Evolutionary conservation across 2,888 invertebrate genomes (phyloP), one percentile per base, ranked within the genome.

Genomic region (Patella ulyssiponensis): DNA sequence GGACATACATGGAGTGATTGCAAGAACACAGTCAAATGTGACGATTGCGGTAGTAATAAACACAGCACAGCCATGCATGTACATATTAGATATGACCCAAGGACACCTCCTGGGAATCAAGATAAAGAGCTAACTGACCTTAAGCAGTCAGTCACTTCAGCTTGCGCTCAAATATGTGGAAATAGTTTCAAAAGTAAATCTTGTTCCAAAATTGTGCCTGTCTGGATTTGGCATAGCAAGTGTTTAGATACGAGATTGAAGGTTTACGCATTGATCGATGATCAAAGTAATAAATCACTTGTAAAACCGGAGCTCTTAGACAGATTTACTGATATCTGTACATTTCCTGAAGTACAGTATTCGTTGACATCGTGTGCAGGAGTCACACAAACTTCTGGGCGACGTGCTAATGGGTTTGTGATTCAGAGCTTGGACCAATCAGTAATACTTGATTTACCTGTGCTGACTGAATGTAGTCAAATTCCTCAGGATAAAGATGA

Each of bases 211-310:
- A 82, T 78, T 7, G 20, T 83, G 3, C 71, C 80, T 7, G 78
- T 81, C 5, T 77, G 75, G 20, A 79, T 79, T n/a, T 81, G 77
- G 56, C 78, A 78, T 17, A 64, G 51, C n/a, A 78, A 73, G 7
- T 33, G 74, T 64, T 80, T 77, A 51, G 71, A 81, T 11, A 15
- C 64, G 12, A 17, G 58, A 44, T 23, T 70, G 0, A 27, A 54
- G 20, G 52, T 77, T 17, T 84, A 83, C 58, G 79, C 79, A 20
- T 70, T 81, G 9, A 27, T 81, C 9, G 83, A 83, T 64, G 83
- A 84, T 69, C 84, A 84, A 58, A 83, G 83, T 77, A 82, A 81
- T 52, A 20, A 73, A 20, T 72, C 81, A 3, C 54, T 82, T n/a
- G 82, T 79, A 7, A 73, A 71, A 23, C 20, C 79, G 23, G 69